A percentile compares a stretch with the other conserved stretches of the same genome.
These are phyloP conservation scores for Nephrotoma appendiculata DNA, from an alignment of 2,888 invertebrate genomes.

Conservation along the genomic window DNA sequence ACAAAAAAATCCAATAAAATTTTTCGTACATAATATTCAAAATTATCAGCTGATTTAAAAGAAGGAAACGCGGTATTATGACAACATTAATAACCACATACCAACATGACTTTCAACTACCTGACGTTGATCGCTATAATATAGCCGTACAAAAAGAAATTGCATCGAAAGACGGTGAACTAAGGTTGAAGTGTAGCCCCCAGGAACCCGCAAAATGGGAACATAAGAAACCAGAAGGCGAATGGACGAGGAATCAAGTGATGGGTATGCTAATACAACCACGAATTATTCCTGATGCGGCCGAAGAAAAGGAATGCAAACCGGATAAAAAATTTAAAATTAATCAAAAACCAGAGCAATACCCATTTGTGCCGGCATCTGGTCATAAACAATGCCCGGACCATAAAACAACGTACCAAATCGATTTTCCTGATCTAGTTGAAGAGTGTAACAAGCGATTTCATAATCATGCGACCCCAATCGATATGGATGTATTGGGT, in stretches of 20 bases:
- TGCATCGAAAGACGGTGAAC: background rate
- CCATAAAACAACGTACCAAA: background rate
- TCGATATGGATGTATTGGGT: background rate
- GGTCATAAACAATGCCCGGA: background rate
- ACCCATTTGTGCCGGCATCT: background rate
- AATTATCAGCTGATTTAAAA: background rate
- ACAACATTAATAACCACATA: background rate
- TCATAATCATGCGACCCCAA: background rate
- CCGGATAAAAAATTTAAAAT: background rate
- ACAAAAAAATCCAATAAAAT: background rate
- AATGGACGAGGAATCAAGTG: background rate
- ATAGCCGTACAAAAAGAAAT: background rate
- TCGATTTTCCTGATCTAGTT: background rate
- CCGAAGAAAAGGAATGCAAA: background rate
- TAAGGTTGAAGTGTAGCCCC: background rate
- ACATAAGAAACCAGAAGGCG: background rate
- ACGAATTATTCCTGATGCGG: background rate
- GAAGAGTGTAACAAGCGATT: background rate
- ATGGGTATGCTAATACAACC: background rate
- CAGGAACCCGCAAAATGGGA: background rate
- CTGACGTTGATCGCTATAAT: background rate
- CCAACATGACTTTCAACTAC: background rate
- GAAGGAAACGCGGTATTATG: background rate
- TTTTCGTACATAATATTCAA: background rate
- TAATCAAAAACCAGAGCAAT: background rate